phyloP scores from a whole-genome alignment of 2,797 vertebrate species.

The Oreortyx pictus region DNA sequence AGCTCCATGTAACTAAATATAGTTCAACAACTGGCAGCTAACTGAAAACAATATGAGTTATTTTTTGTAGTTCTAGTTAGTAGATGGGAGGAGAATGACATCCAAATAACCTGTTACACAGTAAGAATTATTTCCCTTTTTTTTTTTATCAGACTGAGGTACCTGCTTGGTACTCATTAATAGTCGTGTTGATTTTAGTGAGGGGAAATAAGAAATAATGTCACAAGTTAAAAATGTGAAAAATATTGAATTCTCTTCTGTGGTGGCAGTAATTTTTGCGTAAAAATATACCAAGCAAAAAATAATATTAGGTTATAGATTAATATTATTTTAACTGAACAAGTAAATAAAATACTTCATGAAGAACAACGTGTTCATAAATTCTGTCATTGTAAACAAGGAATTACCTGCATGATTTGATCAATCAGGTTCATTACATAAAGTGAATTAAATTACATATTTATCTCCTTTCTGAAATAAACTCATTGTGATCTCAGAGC shows the following conservation, averaged over 20 bases:
- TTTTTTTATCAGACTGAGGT: neutral
- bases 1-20: neutral
- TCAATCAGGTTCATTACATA: neutral
- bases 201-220: neutral
- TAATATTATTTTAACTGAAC: neutral
- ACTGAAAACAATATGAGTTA: neutral
- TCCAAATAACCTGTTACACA: rapidly evolving
- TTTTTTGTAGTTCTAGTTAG: neutral
- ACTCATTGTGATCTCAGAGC: neutral
- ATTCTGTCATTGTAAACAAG: neutral
- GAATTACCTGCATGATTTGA: neutral
- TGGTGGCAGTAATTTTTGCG: neutral
- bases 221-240: neutral
- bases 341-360: neutral
- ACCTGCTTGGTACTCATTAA: neutral
- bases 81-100: neutral
- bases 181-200: neutral
- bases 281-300: neutral
- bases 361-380: neutral
- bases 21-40: neutral
- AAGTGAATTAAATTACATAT: neutral
- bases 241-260: neutral
- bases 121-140: neutral
- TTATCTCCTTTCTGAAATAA: slow-evolving; percentile 15
- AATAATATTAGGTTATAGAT: neutral